Conservation (phyloP, 2,888 invertebrate genomes). For the Pilophorus perplexus region DNA sequence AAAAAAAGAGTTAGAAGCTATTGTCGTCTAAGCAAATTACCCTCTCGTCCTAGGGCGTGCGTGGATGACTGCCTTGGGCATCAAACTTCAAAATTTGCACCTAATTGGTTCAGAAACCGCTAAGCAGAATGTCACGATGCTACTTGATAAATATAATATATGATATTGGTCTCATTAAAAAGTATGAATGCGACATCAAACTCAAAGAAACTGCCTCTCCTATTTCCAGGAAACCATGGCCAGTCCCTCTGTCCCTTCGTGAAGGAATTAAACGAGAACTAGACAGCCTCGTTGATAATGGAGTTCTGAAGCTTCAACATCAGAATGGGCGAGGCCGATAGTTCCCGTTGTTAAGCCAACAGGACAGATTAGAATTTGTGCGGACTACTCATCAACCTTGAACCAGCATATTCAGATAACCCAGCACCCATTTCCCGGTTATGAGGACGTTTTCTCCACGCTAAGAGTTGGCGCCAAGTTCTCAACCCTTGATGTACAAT, state of each 20-base stretch:
- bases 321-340: conserved; percentile 51
- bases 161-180: conserved; percentile 1
- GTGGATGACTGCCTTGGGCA: conserved; percentile 16
- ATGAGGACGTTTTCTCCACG: neutral
- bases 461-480: neutral
- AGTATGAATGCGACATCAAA: conserved; percentile 9
- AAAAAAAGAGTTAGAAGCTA: neutral
- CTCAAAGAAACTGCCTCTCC: neutral
- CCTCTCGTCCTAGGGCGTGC: conserved; percentile 4
- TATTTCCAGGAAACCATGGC: conserved; percentile 9
- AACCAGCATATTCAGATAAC: conserved; percentile 47
- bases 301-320: too few relatives aligned
- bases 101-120: neutral
- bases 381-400: conserved; percentile 51
- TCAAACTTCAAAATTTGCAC: conserved; percentile 7
- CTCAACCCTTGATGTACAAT: neutral
- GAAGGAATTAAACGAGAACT: neutral
- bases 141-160: neutral
- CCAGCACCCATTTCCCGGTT: conserved; percentile 15
- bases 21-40: neutral
- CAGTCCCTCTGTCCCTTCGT: conserved; percentile 6
- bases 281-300: neutral
- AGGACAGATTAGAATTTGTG: conserved; percentile 50
- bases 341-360: conserved; percentile 51
- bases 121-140: neutral